Evolutionary conservation across 2,797 vertebrate species (phyloP).

Genomic region (Cossypha polioptera): DNA sequence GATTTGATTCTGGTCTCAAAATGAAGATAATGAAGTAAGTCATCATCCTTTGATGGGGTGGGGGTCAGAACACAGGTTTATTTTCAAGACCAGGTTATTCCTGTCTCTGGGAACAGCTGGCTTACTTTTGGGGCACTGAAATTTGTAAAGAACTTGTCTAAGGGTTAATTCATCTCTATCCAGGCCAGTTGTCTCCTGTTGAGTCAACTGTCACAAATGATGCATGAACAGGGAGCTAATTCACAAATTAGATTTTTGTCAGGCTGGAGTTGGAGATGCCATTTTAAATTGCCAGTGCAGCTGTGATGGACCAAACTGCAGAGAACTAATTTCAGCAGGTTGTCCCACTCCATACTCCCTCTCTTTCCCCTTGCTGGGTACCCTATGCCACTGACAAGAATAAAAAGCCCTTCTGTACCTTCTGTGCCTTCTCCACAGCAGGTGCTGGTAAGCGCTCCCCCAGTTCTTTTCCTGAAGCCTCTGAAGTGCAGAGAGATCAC

Average conservation of each 20-base stretch:
- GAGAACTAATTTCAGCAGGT: background rate
- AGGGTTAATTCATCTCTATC: background rate
- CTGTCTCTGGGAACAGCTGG: background rate
- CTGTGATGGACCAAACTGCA: background rate
- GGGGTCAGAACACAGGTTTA: background rate
- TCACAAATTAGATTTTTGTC: background rate
- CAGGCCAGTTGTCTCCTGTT: background rate
- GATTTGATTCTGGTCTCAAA: background rate
- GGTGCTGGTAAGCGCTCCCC: background rate
- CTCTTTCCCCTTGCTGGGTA: background rate
- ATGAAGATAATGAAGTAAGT: background rate
- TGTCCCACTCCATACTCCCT: background rate
- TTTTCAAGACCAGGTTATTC: background rate
- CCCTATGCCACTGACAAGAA: background rate
- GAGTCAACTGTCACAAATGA: background rate
- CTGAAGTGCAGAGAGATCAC: background rate
- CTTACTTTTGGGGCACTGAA: background rate
- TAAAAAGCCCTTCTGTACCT: background rate
- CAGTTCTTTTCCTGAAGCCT: background rate
- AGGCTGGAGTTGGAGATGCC: background rate
- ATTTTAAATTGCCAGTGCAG: background rate
- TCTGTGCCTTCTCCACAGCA: background rate
- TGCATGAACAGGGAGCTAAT: background rate
- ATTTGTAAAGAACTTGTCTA: background rate
- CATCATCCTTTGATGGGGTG: background rate